Evolutionary conservation across 2,113 vertebrate species (phyloP).

Genomic region (Hydrochoerus hydrochaeris): DNA sequence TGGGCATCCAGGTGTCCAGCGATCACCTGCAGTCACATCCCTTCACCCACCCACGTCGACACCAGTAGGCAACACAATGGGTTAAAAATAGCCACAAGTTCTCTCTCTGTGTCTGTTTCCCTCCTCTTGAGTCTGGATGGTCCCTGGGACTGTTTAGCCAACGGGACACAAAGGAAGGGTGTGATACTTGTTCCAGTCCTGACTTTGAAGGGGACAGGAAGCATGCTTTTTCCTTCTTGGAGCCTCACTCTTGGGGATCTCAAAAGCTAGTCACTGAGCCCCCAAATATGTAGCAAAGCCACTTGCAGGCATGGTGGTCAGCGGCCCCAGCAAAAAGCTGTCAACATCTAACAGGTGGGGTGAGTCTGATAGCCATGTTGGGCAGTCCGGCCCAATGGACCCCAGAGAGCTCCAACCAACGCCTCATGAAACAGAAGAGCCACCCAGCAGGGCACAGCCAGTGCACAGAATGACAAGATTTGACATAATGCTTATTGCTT

Average conservation of each 20-base stretch:
- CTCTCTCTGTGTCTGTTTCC: background rate
- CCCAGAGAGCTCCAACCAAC: background rate
- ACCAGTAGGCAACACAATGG: too few relatives aligned
- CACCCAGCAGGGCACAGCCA: background rate
- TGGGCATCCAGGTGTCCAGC: background rate
- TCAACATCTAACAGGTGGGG: background rate
- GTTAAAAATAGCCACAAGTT: background rate
- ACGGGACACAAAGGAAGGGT: background rate
- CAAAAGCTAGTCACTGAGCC: background rate
- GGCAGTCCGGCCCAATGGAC: background rate
- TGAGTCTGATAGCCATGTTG: background rate
- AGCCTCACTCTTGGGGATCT: background rate
- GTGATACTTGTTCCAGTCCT: background rate
- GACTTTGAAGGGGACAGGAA: background rate
- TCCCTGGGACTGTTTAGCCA: background rate
- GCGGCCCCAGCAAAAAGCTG: background rate
- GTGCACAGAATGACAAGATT: background rate
- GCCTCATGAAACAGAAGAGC: background rate
- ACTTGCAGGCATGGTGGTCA: background rate
- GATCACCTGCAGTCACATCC: background rate
- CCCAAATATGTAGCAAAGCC: background rate
- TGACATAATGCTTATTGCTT: background rate
- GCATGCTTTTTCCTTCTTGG: background rate
- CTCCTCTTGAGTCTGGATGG: background rate
- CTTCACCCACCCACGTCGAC: background rate